Evolutionary conservation across 2,888 invertebrate genomes (phyloP).

Genomic region (Camponotus fellah): DNA sequence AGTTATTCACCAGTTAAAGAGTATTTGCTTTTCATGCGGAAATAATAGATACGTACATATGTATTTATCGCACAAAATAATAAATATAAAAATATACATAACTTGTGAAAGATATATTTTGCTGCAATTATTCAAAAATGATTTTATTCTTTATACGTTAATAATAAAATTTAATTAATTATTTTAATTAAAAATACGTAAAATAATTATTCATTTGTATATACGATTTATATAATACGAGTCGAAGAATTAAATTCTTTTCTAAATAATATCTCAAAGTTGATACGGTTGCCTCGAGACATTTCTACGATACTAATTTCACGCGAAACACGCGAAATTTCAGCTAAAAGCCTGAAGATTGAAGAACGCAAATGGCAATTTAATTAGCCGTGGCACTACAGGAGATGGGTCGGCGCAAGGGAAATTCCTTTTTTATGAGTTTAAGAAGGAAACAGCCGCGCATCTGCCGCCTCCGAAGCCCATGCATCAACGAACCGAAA

Average conservation of each 20-base stretch:
- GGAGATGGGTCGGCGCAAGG: slow-evolving; percentile 54
- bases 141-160: background rate
- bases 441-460: slow-evolving; percentile 48
- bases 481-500: slow-evolving; percentile 67
- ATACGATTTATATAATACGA: background rate
- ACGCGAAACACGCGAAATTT: too few species aligned
- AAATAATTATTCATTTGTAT: background rate
- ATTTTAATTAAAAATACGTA: background rate
- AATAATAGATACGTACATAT: background rate
- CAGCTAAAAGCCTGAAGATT: slow-evolving; percentile 50
- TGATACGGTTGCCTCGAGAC: background rate
- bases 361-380: slow-evolving; percentile 68
- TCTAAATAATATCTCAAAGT: slow-evolving; percentile 13
- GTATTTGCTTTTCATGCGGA: background rate
- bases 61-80: background rate
- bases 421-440: slow-evolving; percentile 68
- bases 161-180: slow-evolving; percentile 10
- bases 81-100: background rate
- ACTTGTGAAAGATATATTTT: background rate
- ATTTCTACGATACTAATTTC: slow-evolving; percentile 47
- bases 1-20: slow-evolving; percentile 1
- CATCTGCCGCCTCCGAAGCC: slow-evolving; percentile 64
- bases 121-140: background rate
- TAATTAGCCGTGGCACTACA: slow-evolving; percentile 63
- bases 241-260: background rate